Base-by-base conservation (phyloP, 2,888 invertebrate genomes). In the Brachycybe producta region DNA sequence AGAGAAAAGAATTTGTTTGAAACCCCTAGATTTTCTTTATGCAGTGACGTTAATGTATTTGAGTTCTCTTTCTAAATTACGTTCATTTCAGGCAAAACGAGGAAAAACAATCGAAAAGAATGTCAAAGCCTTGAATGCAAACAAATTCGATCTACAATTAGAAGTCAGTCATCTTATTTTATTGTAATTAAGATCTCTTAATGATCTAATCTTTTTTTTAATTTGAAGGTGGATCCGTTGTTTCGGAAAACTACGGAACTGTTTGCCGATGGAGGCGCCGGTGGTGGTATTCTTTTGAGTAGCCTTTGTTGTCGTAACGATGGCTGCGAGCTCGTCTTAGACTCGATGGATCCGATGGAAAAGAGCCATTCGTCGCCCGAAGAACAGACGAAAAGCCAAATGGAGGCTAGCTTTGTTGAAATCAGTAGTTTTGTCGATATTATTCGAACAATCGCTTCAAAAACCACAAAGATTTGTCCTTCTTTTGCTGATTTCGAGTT, bases 221-320 rank as follows among this genome's bases (percentile, higher is more conserved):
- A 26, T 30, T 35, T 39, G 51, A 47, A 66, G 63, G 64, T 66
- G 26, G 70, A 70, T 57, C 68, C 69, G 2, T 58, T 69, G 54
- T 69, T 71, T 58, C 65, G 67, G 53, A 63, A 68, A 48, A 65
- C 63, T 55, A 63, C 68, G 1, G 61, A 65, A 5, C 62, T 66
- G 1, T 70, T 69, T 62, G 69, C 69, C 57, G 68, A 69, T 49
- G 69, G 68, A 19, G 66, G 65, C 3, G 64, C 65, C 5, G 62
- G 64, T 27, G 67, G 15, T 36, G 36, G 5, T 5, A 19, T n/a
- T 8, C 19, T 36, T n/a, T 19, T 36, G n/a, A 36, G 15, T 5
- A 15, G 15, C n/a, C 36, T 36, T 5, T 19, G 19, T 36, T 19
- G 19, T 36, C 19, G 19, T 36, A 36, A 36, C 19, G 7, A 36